phyloP scores from a whole-genome alignment of 2,113 vertebrate species.

The Channa argus region DNA sequence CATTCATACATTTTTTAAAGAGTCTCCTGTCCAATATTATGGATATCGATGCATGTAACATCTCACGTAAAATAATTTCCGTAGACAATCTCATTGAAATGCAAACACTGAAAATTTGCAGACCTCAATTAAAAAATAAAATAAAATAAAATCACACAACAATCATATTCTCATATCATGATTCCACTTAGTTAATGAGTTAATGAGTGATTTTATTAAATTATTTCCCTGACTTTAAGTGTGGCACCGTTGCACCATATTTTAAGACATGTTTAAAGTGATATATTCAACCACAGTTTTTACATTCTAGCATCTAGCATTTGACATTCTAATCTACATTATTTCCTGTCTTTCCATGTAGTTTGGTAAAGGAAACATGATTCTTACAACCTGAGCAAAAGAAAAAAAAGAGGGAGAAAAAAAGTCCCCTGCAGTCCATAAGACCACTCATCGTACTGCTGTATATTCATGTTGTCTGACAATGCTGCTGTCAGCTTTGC shows the following conservation, averaged over 20 bases:
- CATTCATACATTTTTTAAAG: no score
- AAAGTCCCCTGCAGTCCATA: conserved; percentile 39
- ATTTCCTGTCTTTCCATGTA: background rate
- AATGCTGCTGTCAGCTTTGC: conserved; percentile 47
- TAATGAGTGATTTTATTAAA: background rate
- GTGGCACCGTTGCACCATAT: no score
- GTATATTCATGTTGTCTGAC: conserved; percentile 43
- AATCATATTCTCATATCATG: no score
- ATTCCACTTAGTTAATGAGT: background rate
- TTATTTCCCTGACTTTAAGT: background rate
- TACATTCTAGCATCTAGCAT: no score
- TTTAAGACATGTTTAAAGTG: background rate
- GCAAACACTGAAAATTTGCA: no score
- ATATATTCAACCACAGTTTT: background rate
- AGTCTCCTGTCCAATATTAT: no score
- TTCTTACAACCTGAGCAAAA: background rate
- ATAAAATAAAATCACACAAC: no score
- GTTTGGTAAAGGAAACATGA: background rate
- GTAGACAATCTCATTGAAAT: no score
- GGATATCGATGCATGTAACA: no score
- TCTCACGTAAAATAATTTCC: no score
- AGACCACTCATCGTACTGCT: conserved; percentile 4
- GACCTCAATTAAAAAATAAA: no score
- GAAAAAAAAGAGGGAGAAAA: background rate
- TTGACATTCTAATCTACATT: no score